Evolutionary conservation across 1,140 invertebrate species (phyloP), one percentile per base, ranked within the genome.

Genomic region (Drosophila trapezifrons): DNA sequence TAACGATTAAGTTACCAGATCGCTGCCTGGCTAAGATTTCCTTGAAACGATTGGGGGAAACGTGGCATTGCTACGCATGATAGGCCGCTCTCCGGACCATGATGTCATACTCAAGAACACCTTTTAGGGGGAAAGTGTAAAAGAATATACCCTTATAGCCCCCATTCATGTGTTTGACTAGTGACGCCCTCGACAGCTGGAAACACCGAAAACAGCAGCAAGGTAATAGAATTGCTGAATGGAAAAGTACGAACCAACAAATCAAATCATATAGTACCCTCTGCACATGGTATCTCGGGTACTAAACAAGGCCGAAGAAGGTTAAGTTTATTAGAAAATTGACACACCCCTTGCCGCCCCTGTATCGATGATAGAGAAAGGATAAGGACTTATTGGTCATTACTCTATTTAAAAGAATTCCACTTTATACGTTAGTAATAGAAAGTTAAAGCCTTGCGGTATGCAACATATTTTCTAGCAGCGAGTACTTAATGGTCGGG

Each of bases 1-100:
- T 29, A 35, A 40, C 51, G 35, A 71, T 70, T 70, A 57, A 47
- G 32, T 35, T 55, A 40, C 42, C 42, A 42, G 54, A 63, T 70
- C 13, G 35, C n/a, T 13, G 27, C 27, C 29, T 40, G 42, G 64
- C 40, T 51, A 18, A 69, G 64, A 71, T 70, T 71, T 70, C 65
- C 25, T 20, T 57, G 67, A 57, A 70, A 13, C 65, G 67, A 71
- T 71, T 71, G 65, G 25, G 4, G 18, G 9, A 37, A 42, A 45
- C 37, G 40, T 15, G 15, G 3, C 20, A 22, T 17, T n/a, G 29
- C 25, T 22, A 38, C 29, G 17, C 8, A 27, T 9, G 27, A 6
- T 47, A 17, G 46, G 15, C 27, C 4, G 20, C 4, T 8, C 2
- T 6, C 27, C 12, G 17, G 20, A 35, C 40, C 64, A 46, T 71